These are phyloP conservation scores for Tanaodytes sp. DNA, from an alignment of 2,888 invertebrate genomes.

Conservation along the genomic window DNA sequence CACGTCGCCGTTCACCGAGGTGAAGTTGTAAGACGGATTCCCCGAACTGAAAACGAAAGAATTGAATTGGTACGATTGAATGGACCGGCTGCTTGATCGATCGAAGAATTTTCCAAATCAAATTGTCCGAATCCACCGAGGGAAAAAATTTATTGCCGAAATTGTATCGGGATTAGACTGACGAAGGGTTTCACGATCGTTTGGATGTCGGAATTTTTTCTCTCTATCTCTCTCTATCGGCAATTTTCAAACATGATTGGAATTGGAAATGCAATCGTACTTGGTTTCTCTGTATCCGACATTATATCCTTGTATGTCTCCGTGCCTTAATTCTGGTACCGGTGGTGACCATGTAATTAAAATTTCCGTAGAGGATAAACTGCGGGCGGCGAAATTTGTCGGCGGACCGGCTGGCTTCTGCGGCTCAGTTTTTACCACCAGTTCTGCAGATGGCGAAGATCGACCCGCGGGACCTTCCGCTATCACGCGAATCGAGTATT, in stretches of 20 bases:
- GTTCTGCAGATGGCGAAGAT: conserved; percentile 79
- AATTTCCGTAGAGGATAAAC: conserved; percentile 83
- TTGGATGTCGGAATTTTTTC: too few species aligned
- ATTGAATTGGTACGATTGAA: not conserved
- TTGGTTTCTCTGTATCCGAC: conserved; percentile 78
- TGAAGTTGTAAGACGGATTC: conserved; percentile 78
- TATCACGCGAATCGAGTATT: conserved; percentile 81
- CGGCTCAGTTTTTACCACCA: conserved; percentile 79
- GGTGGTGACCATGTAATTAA: conserved; percentile 85
- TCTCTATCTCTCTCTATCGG: too few species aligned
- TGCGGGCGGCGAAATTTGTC: conserved; percentile 78
- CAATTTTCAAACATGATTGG: too few species aligned
- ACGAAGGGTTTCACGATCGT: too few species aligned
- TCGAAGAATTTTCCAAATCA: too few species aligned
- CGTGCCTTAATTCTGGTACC: conserved; percentile 80
- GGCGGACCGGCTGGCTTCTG: conserved; percentile 83
- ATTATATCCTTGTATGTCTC: conserved; percentile 84
- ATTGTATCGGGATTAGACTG: too few species aligned
- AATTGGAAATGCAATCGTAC: conserved; percentile 61
- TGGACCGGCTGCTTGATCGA: too few species aligned
- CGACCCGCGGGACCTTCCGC: conserved; percentile 84
- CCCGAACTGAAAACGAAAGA: conserved; percentile 71
- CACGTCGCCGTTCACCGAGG: conserved; percentile 80
- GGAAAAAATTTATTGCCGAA: too few species aligned
- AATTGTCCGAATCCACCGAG: too few species aligned